Conservation (phyloP, 1,140 invertebrate genomes). For the Matsumurasca onukii region DNA sequence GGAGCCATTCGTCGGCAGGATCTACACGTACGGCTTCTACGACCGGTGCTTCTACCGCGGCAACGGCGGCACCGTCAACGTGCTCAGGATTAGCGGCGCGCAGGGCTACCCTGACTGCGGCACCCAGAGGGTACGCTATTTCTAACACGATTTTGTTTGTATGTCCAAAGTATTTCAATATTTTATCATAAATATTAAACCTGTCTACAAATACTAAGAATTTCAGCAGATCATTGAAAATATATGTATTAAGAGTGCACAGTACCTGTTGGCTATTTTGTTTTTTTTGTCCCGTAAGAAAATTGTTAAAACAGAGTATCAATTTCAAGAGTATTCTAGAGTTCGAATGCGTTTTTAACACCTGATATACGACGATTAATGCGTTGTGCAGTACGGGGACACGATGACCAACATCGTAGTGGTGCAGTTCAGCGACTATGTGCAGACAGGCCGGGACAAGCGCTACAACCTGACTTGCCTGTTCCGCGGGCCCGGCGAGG, state of each 20-base stretch:
- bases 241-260: too few species aligned
- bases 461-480: constrained; percentile 90
- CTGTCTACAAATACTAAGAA: too few species aligned
- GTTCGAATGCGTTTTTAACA: too few species aligned
- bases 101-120: constrained; percentile 91
- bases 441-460: constrained; percentile 88
- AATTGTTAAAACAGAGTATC: too few species aligned
- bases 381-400: constrained; percentile 71
- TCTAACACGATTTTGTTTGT: background rate
- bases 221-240: too few species aligned
- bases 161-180: too few species aligned
- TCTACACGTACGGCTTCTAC: constrained; percentile 90
- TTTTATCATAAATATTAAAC: too few species aligned
- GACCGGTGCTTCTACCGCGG: constrained; percentile 89
- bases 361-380: too few species aligned
- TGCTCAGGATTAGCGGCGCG: constrained; percentile 79
- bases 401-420: constrained; percentile 93
- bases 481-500: constrained; percentile 86
- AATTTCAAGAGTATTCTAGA: too few species aligned
- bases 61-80: constrained; percentile 80
- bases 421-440: constrained; percentile 90
- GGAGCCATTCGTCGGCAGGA: constrained; percentile 84
- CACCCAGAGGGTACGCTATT: constrained; percentile 66
- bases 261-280: too few species aligned
- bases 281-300: too few species aligned